phyloP scores from a whole-genome alignment of 2,113 vertebrate species.

The Lagopus muta region DNA sequence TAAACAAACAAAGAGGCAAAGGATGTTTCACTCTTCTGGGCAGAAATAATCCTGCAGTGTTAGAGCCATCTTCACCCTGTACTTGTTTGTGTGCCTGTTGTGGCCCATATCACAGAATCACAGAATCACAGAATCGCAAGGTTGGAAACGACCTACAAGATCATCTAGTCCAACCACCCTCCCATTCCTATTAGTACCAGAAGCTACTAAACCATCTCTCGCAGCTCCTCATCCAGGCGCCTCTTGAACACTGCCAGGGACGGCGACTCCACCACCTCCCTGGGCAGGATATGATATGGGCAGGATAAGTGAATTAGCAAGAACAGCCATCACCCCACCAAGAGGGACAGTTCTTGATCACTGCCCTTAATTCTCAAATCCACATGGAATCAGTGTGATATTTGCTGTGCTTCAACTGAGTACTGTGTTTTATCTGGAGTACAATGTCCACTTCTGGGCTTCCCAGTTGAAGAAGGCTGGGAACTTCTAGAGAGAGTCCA shows the following conservation, averaged over 20 bases:
- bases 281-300: not conserved
- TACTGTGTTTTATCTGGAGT: not conserved
- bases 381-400: rapidly evolving
- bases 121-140: no score
- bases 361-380: not conserved
- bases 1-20: not conserved
- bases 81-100: not conserved
- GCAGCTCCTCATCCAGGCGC: no score
- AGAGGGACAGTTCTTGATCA: not conserved
- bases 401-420: not conserved
- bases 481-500: not conserved
- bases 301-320: not conserved
- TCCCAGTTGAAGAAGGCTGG: not conserved
- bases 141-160: no score
- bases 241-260: no score
- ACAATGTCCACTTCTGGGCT: not conserved
- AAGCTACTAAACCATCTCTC: no score
- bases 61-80: not conserved
- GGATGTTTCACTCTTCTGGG: not conserved
- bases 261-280: no score
- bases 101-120: not conserved
- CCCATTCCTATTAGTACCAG: no score
- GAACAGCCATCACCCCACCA: not conserved
- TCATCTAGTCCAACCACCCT: no score
- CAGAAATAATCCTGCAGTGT: not conserved